Evolutionary conservation across 2,113 vertebrate species (phyloP).

Genomic region (Rhinogobius similis): DNA sequence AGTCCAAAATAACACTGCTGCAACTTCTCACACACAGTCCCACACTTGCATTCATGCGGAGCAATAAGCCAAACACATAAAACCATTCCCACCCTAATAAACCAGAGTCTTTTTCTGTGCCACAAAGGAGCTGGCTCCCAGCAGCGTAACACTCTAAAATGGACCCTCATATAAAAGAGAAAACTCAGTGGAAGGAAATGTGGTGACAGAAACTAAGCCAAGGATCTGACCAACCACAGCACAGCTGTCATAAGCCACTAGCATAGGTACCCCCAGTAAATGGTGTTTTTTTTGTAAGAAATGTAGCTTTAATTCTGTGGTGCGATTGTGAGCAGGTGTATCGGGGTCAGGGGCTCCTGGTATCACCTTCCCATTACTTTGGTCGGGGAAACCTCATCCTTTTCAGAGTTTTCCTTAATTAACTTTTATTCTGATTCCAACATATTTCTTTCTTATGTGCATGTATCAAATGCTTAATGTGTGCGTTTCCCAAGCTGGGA

Average conservation of each 20-base stretch:
- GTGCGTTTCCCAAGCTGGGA: conserved; percentile 40
- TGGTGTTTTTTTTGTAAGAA: conserved; percentile 22
- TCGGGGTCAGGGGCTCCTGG: conserved; percentile 61
- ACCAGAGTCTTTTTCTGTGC: conserved; percentile 47
- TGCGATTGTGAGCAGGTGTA: conserved; percentile 70
- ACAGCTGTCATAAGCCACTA: conserved; percentile 39
- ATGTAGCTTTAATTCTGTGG: conserved; percentile 24
- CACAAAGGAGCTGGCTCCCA: conserved; percentile 67
- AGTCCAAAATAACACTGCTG: conserved; percentile 55
- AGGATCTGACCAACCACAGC: conserved; percentile 40
- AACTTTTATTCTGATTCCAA: background rate
- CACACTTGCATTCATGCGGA: conserved; percentile 64
- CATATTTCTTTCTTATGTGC: conserved; percentile 20
- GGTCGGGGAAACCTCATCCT: background rate
- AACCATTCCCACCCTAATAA: conserved; percentile 72
- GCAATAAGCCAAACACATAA: conserved; percentile 71
- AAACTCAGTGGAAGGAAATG: conserved; percentile 47
- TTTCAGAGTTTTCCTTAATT: background rate
- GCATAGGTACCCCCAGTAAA: conserved; percentile 38
- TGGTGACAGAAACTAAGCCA: conserved; percentile 42
- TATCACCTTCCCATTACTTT: conserved; percentile 74
- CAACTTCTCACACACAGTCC: conserved; percentile 60
- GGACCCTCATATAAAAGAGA: conserved; percentile 55
- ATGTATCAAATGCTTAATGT: conserved; percentile 26
- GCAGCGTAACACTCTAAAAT: conserved; percentile 38